These are phyloP conservation scores for Glaucopsyche alexis DNA, from an alignment of 2,888 invertebrate species.

Conservation along the genomic window DNA sequence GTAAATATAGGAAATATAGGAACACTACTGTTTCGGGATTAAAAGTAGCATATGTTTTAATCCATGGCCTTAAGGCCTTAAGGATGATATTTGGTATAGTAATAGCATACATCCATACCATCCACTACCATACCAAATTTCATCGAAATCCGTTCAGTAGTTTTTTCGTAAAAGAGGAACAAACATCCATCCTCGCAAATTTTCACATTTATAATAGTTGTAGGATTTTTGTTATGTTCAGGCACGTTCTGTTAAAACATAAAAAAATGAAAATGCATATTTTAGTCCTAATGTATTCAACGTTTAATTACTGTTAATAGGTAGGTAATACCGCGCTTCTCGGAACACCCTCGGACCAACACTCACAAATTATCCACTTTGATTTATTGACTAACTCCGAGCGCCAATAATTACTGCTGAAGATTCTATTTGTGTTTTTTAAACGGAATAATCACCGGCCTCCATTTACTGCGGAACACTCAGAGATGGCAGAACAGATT, in stretches of 20 bases:
- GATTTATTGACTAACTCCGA: slow-evolving; percentile 54
- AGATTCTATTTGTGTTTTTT: slow-evolving; percentile 43
- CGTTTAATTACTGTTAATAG: slow-evolving; percentile 28
- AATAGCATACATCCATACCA: too few relatives aligned
- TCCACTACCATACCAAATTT: too few relatives aligned
- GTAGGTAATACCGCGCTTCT: slow-evolving; percentile 29
- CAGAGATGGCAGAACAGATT: slow-evolving; percentile 45
- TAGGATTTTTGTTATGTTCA: background rate
- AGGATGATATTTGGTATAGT: too few relatives aligned
- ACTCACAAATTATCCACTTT: slow-evolving; percentile 44
- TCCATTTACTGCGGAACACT: slow-evolving; percentile 51
- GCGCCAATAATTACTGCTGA: slow-evolving; percentile 54
- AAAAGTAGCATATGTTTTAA: too few relatives aligned
- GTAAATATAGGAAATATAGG: too few relatives aligned
- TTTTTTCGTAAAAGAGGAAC: too few relatives aligned
- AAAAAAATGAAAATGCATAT: slow-evolving; percentile 2
- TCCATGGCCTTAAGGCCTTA: too few relatives aligned
- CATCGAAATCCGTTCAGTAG: too few relatives aligned
- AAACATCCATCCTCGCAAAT: too few relatives aligned
- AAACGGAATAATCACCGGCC: slow-evolving; percentile 47
- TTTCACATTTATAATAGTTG: too few relatives aligned
- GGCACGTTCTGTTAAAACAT: background rate
- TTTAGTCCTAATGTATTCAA: slow-evolving; percentile 4
- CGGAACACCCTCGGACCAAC: slow-evolving; percentile 30
- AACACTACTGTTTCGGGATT: too few relatives aligned